Evolutionary conservation across 2,113 vertebrate genomes (phyloP).

Genomic region (Poeciliopsis turrubarensis): DNA sequence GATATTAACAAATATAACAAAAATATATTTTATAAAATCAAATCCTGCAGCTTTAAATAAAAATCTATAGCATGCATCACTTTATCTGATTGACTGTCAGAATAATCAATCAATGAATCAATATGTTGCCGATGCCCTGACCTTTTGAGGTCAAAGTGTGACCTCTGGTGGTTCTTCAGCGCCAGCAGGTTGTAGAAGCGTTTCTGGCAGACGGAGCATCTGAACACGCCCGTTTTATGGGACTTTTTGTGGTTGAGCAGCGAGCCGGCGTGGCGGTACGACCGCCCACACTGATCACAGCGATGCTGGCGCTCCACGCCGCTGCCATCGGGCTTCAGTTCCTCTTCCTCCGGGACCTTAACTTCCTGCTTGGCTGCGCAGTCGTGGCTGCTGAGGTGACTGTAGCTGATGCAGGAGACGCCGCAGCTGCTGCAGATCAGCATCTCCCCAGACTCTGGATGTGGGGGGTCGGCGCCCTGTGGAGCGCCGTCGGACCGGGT

Average conservation of each 20-base stretch:
- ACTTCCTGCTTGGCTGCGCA: constrained; percentile 62
- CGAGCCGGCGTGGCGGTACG: constrained; percentile 88
- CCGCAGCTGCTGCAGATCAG: constrained; percentile 80
- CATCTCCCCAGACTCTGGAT: constrained; percentile 68
- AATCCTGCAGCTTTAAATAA: background rate
- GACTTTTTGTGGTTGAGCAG: constrained; percentile 92
- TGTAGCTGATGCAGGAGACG: constrained; percentile 67
- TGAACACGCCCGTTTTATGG: constrained; percentile 87
- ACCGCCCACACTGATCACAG: constrained; percentile 88
- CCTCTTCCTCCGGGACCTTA: constrained; percentile 30
- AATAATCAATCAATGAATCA: too few species aligned
- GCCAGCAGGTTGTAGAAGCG: constrained; percentile 91
- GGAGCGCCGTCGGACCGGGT: constrained; percentile 66
- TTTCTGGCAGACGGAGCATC: constrained; percentile 89
- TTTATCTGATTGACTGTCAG: too few species aligned
- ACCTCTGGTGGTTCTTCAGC: constrained; percentile 89
- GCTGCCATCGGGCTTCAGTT: background rate
- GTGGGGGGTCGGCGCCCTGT: constrained; percentile 66
- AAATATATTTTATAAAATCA: too few species aligned
- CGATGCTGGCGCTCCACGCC: constrained; percentile 76
- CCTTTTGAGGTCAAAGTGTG: constrained; percentile 89
- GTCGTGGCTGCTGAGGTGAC: constrained; percentile 72
- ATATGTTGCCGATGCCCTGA: constrained; percentile 39
- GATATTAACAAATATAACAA: too few species aligned
- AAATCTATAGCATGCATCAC: background rate